Base-by-base conservation (phyloP, 2,113 vertebrate genomes). In the Sylvicapra grimmia region DNA sequence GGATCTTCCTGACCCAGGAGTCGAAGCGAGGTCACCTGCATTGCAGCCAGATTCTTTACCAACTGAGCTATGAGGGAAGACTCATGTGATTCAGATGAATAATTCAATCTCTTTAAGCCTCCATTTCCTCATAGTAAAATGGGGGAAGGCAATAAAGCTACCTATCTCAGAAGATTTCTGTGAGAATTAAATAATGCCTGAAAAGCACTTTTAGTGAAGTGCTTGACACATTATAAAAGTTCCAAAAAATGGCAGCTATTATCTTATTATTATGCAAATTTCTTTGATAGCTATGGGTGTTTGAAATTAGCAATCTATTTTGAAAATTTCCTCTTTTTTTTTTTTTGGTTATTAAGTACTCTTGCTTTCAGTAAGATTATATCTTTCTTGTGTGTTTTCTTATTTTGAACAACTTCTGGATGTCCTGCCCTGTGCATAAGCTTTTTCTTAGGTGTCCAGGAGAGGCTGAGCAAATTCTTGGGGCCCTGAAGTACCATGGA, bases 401-500 rank as follows among this genome's bases (percentile, higher is more conserved):
- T 40, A 56, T 75, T 61, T 29, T 12, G 23, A 86, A 84, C 4
- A 4, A 27, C 4, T 72, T 54, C 44, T 54, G 77, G 82, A 33
- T 33, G 10, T 40, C 54, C 9, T 65, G 8, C 25, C 16, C 56
- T 23, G 19, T 63, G 33, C 8, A 47, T 23, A 54, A 94, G 7
- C 23, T 44, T 88, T 79, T 77, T 29, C 8, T 14, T 33, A 49
- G 53, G 16, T 4, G 4, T 9, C 13, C 51, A 51, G 31, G 83
- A 65, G 54, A 88, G 61, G 33, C 19, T 9, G 40, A 49, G n/a
- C 6, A 49, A 61, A 23, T 92, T 79, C 61, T 15, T 58, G 25
- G 13, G 44, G 25, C 8, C 1, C 0, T 63, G n/a, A 77, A 18
- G 51, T 2, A 1, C 63, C 6, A 12, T 11, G 36, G 68, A 36